Evolutionary conservation across 2,113 vertebrate genomes (phyloP), one percentile per base, ranked within the genome.

Genomic region (Salvelinus alpinus): DNA sequence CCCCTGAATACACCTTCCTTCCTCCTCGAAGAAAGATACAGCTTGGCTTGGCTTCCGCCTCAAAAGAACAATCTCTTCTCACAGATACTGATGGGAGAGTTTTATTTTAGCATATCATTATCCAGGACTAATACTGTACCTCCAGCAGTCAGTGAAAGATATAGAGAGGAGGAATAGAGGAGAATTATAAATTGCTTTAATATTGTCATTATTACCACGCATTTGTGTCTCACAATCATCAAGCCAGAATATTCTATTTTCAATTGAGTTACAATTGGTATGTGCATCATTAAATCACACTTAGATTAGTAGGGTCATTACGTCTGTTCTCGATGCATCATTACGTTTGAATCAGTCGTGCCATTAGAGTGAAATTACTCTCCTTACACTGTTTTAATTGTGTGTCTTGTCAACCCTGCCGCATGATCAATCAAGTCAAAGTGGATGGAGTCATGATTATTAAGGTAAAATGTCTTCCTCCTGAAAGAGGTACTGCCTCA

Each of bases 261-360:
- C 31, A 18, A 38, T 34, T 16, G 8, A 25, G 25, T 54, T 54
- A 29, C 25, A 71, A 25, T 71, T 7, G 27, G 65, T 38, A 27
- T 44, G 25, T 71, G 70, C 70, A 29, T 71, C 47, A 27, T 68
- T 68, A 68, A 68, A 68, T 68, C 70, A 54, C 24, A 71, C 22
- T 71, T 54, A 16, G 47, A 71, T 71, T 51, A 51, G 48, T 6
- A 18, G 70, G 70, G 44, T 27, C 70, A 71, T 71, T 51, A 54
- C 12, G 24, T 14, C 13, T 16, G 24, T 14, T 13, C 14, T 57
- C 24, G 70, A 12, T 24, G 68, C 66, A 20, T 27, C 66, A 38
- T 68, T 38, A n/a, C 66, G 18, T 29, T 38, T 27, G 66, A 68
- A 38, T 68, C 66, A 20, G 66, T 34, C 6, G 18, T 27, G 31